These are phyloP conservation scores for Temnothorax curvispinosus DNA, from an alignment of 1,140 invertebrate genomes.

Conservation along the genomic window DNA sequence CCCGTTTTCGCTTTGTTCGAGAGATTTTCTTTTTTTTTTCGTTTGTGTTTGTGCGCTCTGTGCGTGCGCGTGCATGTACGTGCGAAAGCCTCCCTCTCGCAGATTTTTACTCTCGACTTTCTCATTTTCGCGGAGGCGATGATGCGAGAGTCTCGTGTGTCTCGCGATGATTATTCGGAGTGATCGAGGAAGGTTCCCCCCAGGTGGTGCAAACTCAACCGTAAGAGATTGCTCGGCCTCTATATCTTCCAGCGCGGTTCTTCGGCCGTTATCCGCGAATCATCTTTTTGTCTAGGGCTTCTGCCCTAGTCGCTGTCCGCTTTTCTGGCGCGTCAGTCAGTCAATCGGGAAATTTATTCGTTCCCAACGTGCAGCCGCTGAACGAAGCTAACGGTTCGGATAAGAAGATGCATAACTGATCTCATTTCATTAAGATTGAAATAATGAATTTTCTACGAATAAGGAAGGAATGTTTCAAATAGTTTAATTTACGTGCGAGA, in stretches of 20 bases:
- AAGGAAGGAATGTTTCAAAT: not conserved
- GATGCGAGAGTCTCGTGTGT: conserved; percentile 66
- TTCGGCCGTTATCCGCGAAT: conserved; percentile 64
- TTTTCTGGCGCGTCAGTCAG: conserved; percentile 50
- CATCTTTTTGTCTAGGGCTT: conserved; percentile 66
- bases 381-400: conserved; percentile 1
- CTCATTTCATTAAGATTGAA: not conserved
- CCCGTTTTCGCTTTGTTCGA: conserved; percentile 23
- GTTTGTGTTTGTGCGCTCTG: not conserved
- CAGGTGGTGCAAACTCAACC: conserved; percentile 74
- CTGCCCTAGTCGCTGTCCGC: conserved; percentile 31
- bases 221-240: conserved; percentile 79
- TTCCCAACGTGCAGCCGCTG: conserved; percentile 11
- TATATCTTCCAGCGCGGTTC: conserved; percentile 61
- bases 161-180: conserved; percentile 80
- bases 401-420: not conserved
- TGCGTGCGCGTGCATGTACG: not conserved
- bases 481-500: not conserved
- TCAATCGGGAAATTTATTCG: conserved; percentile 65
- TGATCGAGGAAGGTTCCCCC: conserved; percentile 74
- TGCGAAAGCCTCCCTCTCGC: not conserved
- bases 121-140: conserved; percentile 74
- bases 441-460: not conserved
- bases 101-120: conserved; percentile 48
- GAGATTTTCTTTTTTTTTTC: not conserved